Evolutionary conservation across 2,888 invertebrate species (phyloP).

Genomic region (Parapristionchus giblindavisi): DNA sequence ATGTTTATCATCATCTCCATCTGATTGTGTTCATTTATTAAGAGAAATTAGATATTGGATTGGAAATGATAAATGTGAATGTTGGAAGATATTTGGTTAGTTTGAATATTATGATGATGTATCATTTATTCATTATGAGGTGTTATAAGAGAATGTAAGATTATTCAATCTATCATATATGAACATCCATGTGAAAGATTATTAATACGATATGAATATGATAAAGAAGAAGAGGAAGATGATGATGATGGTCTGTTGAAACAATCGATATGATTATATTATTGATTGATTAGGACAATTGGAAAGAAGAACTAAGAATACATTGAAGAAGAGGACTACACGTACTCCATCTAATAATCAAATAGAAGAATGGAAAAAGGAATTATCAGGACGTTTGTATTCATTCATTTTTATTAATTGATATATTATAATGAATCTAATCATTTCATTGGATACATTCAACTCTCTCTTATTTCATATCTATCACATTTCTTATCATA

Average conservation of each 20-base stretch:
- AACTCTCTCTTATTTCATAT: too few species aligned
- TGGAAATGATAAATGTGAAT: conserved; percentile 27
- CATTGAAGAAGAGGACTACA: conserved; percentile 13
- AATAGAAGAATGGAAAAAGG: conserved; percentile 48
- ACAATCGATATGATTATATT: too few species aligned
- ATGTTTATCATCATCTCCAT: conserved; percentile 49
- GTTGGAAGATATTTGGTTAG: conserved; percentile 15
- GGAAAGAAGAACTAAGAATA: not conserved
- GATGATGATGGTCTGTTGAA: too few species aligned
- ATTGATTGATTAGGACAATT: not conserved
- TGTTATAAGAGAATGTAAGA: conserved; percentile 45
- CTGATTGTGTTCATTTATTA: conserved; percentile 52
- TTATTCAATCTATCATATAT: conserved; percentile 52
- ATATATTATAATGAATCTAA: too few species aligned
- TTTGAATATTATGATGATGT: not conserved
- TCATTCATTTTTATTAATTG: too few species aligned
- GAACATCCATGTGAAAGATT: conserved; percentile 54
- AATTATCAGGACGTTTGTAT: conserved; percentile 44
- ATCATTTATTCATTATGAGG: conserved; percentile 1
- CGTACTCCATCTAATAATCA: conserved; percentile 36
- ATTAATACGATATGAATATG: not conserved
- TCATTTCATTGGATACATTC: too few species aligned
- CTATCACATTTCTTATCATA: too few species aligned
- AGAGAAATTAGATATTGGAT: conserved; percentile 39
- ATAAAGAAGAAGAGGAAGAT: not conserved